Conservation (phyloP, 1,140 invertebrate species). For the Nymphalis io region DNA sequence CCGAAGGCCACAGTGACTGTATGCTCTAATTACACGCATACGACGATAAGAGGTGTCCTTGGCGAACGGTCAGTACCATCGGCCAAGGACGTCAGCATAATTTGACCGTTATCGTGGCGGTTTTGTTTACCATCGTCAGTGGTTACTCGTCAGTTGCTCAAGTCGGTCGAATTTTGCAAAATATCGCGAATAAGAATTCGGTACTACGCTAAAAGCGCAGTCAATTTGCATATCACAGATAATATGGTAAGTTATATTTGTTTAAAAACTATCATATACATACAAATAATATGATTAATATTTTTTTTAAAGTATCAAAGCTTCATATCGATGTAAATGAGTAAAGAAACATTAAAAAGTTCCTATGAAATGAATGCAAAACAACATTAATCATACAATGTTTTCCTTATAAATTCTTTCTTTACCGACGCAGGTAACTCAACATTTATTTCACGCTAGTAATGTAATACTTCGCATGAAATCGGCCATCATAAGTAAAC, state of each 20-base stretch:
- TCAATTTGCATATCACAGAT: conserved; percentile 60
- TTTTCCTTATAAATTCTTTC: conserved; percentile 31
- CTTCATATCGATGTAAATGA: background rate
- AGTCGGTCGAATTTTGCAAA: conserved; percentile 48
- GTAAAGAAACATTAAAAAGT: background rate
- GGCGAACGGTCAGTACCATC: conserved; percentile 61
- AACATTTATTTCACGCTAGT: conserved; percentile 28
- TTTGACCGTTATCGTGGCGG: conserved; percentile 47
- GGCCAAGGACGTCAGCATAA: conserved; percentile 66
- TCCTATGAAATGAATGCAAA: background rate
- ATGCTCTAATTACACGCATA: conserved; percentile 63
- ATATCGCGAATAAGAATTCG: conserved; percentile 70
- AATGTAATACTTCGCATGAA: conserved; percentile 41
- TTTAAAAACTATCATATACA: background rate
- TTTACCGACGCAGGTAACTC: conserved; percentile 16
- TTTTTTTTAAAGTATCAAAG: background rate
- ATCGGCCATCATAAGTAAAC: conserved; percentile 54
- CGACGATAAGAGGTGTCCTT: conserved; percentile 62
- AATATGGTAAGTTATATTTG: conserved; percentile 58
- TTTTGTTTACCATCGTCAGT: conserved; percentile 66
- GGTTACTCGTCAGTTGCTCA: conserved; percentile 44
- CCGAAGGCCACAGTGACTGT: conserved; percentile 49
- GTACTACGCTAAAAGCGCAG: conserved; percentile 64
- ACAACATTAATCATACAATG: conserved; percentile 6
- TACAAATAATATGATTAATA: no score